Evolutionary conservation across 64 coral and sea anemone species (phyloP).

Genomic region (Anthopleura sola): DNA sequence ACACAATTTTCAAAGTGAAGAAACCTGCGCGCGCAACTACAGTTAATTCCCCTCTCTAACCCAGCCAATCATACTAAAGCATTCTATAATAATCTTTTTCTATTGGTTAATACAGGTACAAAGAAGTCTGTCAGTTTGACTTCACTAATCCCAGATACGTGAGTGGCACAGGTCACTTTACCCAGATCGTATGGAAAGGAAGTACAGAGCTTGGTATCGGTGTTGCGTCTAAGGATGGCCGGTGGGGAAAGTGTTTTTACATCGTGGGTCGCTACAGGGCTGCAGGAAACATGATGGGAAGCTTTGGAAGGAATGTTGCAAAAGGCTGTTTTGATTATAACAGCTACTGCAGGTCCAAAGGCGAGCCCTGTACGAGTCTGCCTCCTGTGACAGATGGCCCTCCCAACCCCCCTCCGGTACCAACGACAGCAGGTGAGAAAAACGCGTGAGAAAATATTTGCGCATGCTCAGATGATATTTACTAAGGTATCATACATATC

Average conservation of each 20-base stretch:
- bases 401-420: constrained; percentile 1
- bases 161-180: constrained; percentile 67
- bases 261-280: constrained; percentile 70
- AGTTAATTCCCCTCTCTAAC: too few relatives aligned
- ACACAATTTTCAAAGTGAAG: too few relatives aligned
- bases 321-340: constrained; percentile 58
- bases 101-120: constrained; percentile 49
- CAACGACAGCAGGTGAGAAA: background rate
- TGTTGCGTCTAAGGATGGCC: constrained; percentile 25
- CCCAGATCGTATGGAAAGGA: constrained; percentile 80
- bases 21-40: too few relatives aligned
- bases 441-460: background rate
- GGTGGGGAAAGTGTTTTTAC: constrained; percentile 55
- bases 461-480: background rate
- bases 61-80: too few relatives aligned
- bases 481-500: too few relatives aligned
- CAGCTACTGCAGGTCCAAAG: constrained; percentile 38
- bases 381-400: background rate
- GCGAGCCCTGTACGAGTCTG: background rate
- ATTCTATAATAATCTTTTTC: too few relatives aligned
- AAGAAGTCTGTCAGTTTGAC: constrained; percentile 77
- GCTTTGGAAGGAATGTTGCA: constrained; percentile 57
- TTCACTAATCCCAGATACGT: constrained; percentile 55
- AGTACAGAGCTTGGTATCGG: constrained; percentile 78
- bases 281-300: constrained; percentile 73